A percentile compares a stretch with the other conserved stretches of the same genome.
phyloP scores from a whole-genome alignment of 1,140 invertebrate species.

The Calosoma granatense region DNA sequence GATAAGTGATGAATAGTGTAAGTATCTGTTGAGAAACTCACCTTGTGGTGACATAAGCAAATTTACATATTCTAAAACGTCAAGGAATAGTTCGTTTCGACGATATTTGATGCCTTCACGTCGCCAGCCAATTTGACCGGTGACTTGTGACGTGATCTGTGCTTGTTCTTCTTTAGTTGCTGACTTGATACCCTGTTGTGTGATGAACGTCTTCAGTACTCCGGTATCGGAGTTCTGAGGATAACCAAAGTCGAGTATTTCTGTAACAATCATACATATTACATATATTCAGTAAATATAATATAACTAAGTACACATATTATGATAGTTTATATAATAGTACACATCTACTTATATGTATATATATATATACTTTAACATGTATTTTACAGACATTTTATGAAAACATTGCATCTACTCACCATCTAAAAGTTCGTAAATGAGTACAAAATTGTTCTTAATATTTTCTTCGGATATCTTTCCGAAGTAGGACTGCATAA shows the following conservation, averaged over 20 bases:
- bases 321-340: not conserved
- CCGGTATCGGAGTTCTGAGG: slow-evolving; percentile 99
- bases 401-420: slow-evolving; percentile 16
- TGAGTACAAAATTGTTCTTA: slow-evolving; percentile 99
- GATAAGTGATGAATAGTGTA: too few species aligned
- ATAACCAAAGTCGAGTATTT: slow-evolving; percentile 99
- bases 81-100: slow-evolving; percentile 96
- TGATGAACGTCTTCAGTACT: slow-evolving; percentile 98
- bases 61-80: slow-evolving; percentile 99
- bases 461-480: slow-evolving; percentile 99
- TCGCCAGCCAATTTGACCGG: slow-evolving; percentile 99
- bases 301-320: not conserved
- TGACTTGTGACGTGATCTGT: slow-evolving; percentile 99
- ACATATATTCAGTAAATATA: not conserved
- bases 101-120: slow-evolving; percentile 99
- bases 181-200: slow-evolving; percentile 98
- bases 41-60: slow-evolving; percentile 98
- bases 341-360: slow-evolving; percentile 7
- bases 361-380: slow-evolving; percentile 11
- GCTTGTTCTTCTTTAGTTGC: slow-evolving; percentile 98
- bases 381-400: not conserved
- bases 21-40: too few species aligned
- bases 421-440: slow-evolving; percentile 98
- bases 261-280: slow-evolving; percentile 40
- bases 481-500: slow-evolving; percentile 99